phyloP scores from a whole-genome alignment of 2,113 vertebrate genomes.

The Chlorodrepanis virens region DNA sequence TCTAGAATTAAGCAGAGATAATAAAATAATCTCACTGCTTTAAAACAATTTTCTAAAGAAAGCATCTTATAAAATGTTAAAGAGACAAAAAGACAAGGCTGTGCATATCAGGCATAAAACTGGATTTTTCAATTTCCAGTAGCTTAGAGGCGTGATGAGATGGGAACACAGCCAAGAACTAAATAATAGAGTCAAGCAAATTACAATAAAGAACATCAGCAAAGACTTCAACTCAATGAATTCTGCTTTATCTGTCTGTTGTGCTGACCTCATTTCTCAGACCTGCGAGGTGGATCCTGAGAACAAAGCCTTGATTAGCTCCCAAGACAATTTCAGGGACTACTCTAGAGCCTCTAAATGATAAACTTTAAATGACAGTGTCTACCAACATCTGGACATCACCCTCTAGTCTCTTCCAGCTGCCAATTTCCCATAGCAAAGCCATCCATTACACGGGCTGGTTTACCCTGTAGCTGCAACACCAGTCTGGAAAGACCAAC shows the following conservation, averaged over 20 bases:
- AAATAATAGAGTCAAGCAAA: slow-evolving; percentile 23
- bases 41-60: not conserved
- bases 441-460: not conserved
- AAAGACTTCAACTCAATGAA: not conserved
- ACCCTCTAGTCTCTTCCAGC: not conserved
- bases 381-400: not conserved
- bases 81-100: not conserved
- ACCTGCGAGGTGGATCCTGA: not conserved
- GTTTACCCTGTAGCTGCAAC: slow-evolving; percentile 38
- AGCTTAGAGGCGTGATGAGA: not conserved
- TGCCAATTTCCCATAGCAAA: not conserved
- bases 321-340: not conserved
- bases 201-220: not conserved
- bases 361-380: not conserved
- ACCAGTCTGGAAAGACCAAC: slow-evolving; percentile 33
- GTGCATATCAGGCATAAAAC: not conserved
- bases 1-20: not conserved
- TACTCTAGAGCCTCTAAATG: not conserved
- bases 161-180: not conserved
- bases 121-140: not conserved
- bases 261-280: not conserved
- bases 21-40: not conserved
- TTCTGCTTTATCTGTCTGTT: not conserved
- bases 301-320: not conserved
- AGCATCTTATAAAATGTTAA: not conserved